Conservation (phyloP, 1,140 invertebrate genomes). For the Nephila pilipes region DNA sequence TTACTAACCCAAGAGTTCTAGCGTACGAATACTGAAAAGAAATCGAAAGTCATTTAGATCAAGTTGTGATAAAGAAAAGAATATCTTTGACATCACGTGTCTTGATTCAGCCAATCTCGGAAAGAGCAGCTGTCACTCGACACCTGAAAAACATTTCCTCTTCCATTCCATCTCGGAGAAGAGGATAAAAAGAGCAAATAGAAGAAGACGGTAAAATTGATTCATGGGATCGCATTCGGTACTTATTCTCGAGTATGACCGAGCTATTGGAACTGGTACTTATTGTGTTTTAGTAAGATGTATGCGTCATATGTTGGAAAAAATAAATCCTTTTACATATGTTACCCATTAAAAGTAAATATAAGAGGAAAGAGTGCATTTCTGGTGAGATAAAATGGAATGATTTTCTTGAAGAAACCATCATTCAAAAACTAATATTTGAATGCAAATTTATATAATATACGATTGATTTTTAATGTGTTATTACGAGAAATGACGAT, state of each 20-base stretch:
- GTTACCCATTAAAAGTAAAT: no score
- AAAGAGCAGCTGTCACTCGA: slow-evolving; percentile 5
- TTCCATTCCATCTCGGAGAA: neutral
- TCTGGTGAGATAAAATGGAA: no score
- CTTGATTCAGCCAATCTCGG: slow-evolving; percentile 4
- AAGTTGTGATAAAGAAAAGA: neutral
- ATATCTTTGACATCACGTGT: slow-evolving; percentile 1
- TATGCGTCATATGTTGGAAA: neutral
- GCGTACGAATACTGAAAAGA: neutral
- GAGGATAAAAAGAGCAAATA: neutral
- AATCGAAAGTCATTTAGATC: slow-evolving; percentile 10
- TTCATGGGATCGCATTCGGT: neutral
- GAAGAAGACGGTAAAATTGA: neutral
- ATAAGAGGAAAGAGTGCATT: no score
- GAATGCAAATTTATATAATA: no score
- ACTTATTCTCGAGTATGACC: neutral
- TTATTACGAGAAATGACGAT: no score
- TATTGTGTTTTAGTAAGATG: neutral
- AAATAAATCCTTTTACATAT: neutral
- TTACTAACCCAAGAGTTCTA: neutral
- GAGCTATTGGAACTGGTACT: neutral
- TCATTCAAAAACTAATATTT: no score
- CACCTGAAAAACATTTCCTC: neutral
- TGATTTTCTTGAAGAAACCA: no score
- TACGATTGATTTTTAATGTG: no score